Percentiles rank a stretch among this genome's conserved stretches.
phyloP scores from a whole-genome alignment of 2,888 invertebrate species.

The Cotesia congregata region DNA sequence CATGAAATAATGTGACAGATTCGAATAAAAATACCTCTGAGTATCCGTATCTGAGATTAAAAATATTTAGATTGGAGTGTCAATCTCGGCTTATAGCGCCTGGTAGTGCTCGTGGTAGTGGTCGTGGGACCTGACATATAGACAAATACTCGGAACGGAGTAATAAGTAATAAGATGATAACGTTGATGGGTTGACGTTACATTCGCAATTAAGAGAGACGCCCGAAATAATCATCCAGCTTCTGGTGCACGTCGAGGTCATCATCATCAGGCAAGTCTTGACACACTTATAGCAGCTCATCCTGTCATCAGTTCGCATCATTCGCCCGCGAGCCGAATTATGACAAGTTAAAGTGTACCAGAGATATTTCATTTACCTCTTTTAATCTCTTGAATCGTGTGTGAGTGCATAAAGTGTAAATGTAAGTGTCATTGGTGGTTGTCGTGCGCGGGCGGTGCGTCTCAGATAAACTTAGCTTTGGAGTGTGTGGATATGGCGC shows the following conservation, averaged over 20 bases:
- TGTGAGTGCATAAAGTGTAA: not conserved
- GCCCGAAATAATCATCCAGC: conserved; percentile 51
- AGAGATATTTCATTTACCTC: not conserved
- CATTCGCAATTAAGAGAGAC: conserved; percentile 53
- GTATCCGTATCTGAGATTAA: conserved; percentile 12
- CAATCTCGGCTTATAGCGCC: not conserved
- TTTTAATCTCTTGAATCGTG: not conserved
- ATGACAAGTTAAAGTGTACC: conserved; percentile 30
- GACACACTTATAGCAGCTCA: conserved; percentile 56
- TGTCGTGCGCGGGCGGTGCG: not conserved
- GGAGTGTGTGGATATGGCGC: not conserved
- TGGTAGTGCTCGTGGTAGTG: too few relatives aligned
- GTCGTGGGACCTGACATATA: not conserved
- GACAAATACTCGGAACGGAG: not conserved
- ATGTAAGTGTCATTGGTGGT: not conserved
- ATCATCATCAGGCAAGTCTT: conserved; percentile 53
- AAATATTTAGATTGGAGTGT: conserved; percentile 25
- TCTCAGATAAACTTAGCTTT: not conserved
- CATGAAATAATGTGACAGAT: not conserved
- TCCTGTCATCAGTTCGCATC: conserved; percentile 45
- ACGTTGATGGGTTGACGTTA: not conserved
- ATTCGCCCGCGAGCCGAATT: conserved; percentile 37
- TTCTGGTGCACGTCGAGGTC: conserved; percentile 22
- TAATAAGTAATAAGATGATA: not conserved
- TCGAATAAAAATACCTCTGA: conserved; percentile 17